phyloP scores from a whole-genome alignment of 2,797 vertebrate species.

The Kryptopterus vitreolus region DNA sequence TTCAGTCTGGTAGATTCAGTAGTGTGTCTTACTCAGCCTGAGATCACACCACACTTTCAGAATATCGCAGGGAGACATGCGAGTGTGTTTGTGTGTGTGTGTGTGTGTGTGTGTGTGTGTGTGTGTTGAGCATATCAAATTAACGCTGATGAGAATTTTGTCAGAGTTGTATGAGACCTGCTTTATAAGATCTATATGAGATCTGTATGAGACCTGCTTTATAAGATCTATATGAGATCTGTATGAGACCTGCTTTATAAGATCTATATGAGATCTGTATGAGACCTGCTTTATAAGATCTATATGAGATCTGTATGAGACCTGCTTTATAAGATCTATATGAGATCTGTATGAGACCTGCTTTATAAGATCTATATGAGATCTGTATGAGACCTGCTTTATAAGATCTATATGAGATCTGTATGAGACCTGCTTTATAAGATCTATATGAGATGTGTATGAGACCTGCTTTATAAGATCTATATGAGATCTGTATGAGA shows the following conservation, averaged over 20 bases:
- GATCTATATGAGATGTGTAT: too few relatives aligned
- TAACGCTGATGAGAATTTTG: neutral
- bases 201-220: too few relatives aligned
- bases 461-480: too few relatives aligned
- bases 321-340: neutral
- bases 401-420: too few relatives aligned
- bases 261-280: neutral
- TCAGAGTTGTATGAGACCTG: too few relatives aligned
- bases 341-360: neutral
- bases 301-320: neutral
- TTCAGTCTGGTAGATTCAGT: constrained; percentile 46
- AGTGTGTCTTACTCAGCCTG: constrained; percentile 41
- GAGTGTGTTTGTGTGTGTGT: neutral
- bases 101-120: neutral
- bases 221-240: too few relatives aligned
- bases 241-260: neutral
- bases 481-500: neutral
- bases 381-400: neutral
- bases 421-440: too few relatives aligned
- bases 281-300: neutral
- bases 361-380: neutral
- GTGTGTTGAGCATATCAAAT: neutral
- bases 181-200: too few relatives aligned
- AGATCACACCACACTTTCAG: constrained; percentile 50
- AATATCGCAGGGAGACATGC: constrained; percentile 2